phyloP scores from a whole-genome alignment of 2,113 vertebrate species.

The Fregata magnificens region DNA sequence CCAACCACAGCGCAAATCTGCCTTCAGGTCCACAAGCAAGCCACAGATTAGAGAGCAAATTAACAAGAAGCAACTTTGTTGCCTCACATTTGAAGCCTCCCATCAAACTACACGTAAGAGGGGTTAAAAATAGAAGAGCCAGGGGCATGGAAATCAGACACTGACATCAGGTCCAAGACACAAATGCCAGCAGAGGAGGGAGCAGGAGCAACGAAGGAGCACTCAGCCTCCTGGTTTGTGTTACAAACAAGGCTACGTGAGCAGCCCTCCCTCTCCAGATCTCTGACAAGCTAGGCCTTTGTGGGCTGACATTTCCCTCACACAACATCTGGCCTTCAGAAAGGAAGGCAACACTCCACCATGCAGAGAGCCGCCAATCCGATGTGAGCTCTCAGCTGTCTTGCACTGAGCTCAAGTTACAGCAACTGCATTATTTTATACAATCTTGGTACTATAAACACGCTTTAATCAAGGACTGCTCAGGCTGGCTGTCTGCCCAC shows the following conservation, averaged over 20 bases:
- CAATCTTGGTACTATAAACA: neutral
- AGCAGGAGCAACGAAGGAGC: neutral
- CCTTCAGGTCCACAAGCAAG: neutral
- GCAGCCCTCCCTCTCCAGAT: neutral
- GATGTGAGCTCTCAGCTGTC: neutral
- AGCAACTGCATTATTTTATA: neutral
- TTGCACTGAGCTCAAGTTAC: conserved; percentile 12
- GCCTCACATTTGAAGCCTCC: neutral
- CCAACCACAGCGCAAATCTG: neutral
- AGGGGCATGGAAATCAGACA: neutral
- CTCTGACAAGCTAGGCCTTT: neutral
- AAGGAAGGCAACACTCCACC: neutral
- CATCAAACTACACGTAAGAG: neutral
- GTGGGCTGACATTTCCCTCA: conserved; percentile 24
- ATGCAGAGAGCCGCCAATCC: neutral
- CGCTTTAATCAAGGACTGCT: neutral
- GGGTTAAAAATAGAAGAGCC: conserved; percentile 15
- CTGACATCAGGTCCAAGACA: neutral
- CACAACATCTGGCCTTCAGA: conserved; percentile 22
- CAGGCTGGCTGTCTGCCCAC: neutral
- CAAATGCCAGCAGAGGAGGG: neutral
- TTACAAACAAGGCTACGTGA: neutral
- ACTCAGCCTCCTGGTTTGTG: neutral
- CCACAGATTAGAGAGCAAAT: neutral
- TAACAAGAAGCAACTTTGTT: neutral